Base-by-base conservation (phyloP, 2,888 invertebrate species). In the Eledone cirrhosa region DNA sequence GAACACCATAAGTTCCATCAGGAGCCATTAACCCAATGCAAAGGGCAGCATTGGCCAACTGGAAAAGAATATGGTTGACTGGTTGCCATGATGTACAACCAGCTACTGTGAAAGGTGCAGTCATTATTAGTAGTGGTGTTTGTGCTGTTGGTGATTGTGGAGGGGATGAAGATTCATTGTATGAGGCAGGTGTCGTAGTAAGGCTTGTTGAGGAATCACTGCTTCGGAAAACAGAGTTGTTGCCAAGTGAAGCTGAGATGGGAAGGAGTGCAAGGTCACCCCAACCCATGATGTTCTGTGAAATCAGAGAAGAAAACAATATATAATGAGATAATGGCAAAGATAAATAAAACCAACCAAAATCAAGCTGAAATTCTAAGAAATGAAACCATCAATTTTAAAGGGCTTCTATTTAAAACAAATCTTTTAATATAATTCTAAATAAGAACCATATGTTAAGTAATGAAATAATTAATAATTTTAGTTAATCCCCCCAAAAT, bases 1-100 rank as follows among this genome's bases (percentile, higher is more conserved):
- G 91, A 80, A 95, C 94, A 5, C 96, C 96, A 88, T 94, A 94
- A 86, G 94, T 94, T 0, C 94, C 94, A 85, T 94, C 94, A 24
- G 95, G 95, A 16, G 95, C 94, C 79, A 95, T 93, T 87, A 95
- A 95, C 0, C 95, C 95, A n/a, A 95, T 92, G 47, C 95, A 93
- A 88, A 96, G 95, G 84, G 95, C 94, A 81, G 94, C 92, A 90
- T 96, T 95, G 27, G 95, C 95, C 81, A 95, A 90, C 92, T 96
- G 94, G 89, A 94, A 94, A 53, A 93, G 89, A 79, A 92, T 92
- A 90, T 95, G 95, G 89, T 95, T 95, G 8, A 94, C 93, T 78
- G 94, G 92, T 87, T 93, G 93, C 95, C 95, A 95, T 78, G 93
- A 90, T n/a, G 93, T 93, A 87, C 94, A 94, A 33, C 85, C 84